Conservation (phyloP, 1,140 invertebrate species). For the Rhizoglyphus robini region DNA sequence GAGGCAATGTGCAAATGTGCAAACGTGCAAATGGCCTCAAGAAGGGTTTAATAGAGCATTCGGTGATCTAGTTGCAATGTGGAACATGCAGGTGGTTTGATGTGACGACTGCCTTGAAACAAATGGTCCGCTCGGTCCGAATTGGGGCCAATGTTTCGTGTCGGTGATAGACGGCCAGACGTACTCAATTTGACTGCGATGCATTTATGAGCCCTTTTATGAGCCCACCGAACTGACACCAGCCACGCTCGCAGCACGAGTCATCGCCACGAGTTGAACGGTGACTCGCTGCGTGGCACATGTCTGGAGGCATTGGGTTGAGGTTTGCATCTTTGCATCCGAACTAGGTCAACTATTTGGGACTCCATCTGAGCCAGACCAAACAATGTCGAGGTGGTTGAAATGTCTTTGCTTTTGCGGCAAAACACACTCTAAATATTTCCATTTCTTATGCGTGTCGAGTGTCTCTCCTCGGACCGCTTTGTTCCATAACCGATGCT, state of each 20-base stretch:
- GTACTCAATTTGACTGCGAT: neutral
- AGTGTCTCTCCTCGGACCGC: too few species aligned
- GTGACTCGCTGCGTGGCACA: neutral
- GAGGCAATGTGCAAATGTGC: neutral
- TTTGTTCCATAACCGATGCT: too few species aligned
- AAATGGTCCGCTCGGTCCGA: neutral
- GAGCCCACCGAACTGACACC: neutral
- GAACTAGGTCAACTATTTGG: constrained; percentile 8
- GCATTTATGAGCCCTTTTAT: constrained; percentile 7
- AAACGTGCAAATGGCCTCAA: neutral
- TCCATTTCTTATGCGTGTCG: too few species aligned
- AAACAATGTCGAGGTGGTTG: neutral
- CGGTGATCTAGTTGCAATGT: constrained; percentile 3
- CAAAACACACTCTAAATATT: neutral
- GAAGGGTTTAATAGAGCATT: neutral
- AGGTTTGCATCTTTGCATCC: neutral
- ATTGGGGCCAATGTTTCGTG: neutral
- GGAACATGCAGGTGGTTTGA: constrained; percentile 11
- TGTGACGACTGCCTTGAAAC: neutral
- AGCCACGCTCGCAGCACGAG: constrained; percentile 2
- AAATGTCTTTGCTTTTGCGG: constrained; percentile 12
- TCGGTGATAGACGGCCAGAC: neutral
- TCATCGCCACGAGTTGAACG: neutral
- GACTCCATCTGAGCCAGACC: neutral
- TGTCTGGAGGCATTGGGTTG: neutral